A percentile compares a stretch with the other conserved stretches of the same genome.
Conservation (phyloP, 1,140 invertebrate species). For the Spodoptera litura region DNA sequence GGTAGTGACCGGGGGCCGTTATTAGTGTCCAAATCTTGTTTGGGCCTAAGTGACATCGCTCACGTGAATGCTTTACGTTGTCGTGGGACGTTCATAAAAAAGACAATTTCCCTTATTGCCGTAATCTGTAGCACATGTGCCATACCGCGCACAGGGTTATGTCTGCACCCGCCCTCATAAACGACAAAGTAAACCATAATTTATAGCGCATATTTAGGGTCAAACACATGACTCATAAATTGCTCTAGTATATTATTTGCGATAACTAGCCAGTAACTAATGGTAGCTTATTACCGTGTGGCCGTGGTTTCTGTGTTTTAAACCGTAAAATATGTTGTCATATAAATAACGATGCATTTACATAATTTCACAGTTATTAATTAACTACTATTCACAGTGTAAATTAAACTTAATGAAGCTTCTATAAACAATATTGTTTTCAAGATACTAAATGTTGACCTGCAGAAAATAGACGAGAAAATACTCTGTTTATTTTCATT, state of each 20-base stretch:
- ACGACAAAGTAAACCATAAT: constrained; percentile 85
- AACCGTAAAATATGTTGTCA: constrained; percentile 27
- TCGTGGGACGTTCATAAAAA: constrained; percentile 81
- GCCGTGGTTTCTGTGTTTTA: constrained; percentile 40
- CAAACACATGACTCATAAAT: constrained; percentile 77
- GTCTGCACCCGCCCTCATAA: constrained; percentile 82
- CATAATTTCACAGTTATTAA: not conserved
- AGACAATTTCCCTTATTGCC: constrained; percentile 85
- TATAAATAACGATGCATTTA: constrained; percentile 27
- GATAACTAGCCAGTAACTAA: constrained; percentile 52
- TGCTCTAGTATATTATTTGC: constrained; percentile 68
- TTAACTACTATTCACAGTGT: not conserved
- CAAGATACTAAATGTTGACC: not conserved
- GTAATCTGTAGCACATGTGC: constrained; percentile 84
- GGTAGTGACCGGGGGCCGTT: constrained; percentile 20
- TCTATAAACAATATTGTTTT: not conserved
- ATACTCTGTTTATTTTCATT: constrained; percentile 30
- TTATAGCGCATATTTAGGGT: constrained; percentile 83
- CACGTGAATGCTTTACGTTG: constrained; percentile 73
- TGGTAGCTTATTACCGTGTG: constrained; percentile 42
- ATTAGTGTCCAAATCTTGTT: constrained; percentile 49
- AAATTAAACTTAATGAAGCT: not conserved
- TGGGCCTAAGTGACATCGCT: constrained; percentile 54
- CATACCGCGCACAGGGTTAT: constrained; percentile 70
- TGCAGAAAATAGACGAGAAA: not conserved